Percentiles rank a stretch among this genome's conserved stretches.
Conservation (phyloP, 53 echinoderm and acorn worm species). For the Crossaster papposus region DNA sequence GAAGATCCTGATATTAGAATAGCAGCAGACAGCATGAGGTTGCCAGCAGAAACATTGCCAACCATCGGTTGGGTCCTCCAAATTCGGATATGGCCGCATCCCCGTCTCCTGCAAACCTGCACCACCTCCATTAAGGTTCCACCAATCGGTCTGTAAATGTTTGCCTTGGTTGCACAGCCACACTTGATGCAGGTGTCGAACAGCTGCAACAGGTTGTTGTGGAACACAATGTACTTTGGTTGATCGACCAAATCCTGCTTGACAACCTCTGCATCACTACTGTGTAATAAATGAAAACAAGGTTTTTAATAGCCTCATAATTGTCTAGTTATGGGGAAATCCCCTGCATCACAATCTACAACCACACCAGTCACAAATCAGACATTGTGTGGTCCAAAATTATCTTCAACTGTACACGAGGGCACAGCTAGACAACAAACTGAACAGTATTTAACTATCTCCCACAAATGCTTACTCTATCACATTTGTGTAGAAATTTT, state of each 20-base stretch:
- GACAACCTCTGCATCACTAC: too few species aligned
- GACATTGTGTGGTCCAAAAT: too few species aligned
- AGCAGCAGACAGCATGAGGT: constrained; percentile 16
- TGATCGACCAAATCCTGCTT: constrained; percentile 15
- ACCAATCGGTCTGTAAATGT: not conserved
- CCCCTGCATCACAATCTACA: too few species aligned
- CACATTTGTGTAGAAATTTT: too few species aligned
- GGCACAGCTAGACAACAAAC: too few species aligned
- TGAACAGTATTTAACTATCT: too few species aligned
- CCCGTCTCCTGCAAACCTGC: constrained; percentile 11
- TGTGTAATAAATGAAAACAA: too few species aligned
- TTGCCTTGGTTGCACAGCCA: not conserved
- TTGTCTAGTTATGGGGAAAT: too few species aligned
- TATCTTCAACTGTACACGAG: too few species aligned
- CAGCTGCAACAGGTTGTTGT: constrained; percentile 8
- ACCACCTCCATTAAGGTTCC: constrained; percentile 34
- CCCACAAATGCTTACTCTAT: too few species aligned
- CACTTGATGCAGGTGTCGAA: constrained; percentile 10
- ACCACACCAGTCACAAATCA: too few species aligned
- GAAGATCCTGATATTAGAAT: constrained; percentile 37
- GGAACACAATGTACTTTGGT: constrained; percentile 40
- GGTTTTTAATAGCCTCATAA: too few species aligned
- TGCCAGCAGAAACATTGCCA: constrained; percentile 16
- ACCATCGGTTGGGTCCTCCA: constrained; percentile 35
- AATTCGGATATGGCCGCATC: not conserved